Evolutionary conservation across 2,888 invertebrate genomes (phyloP).

Genomic region (Bombylius major): DNA sequence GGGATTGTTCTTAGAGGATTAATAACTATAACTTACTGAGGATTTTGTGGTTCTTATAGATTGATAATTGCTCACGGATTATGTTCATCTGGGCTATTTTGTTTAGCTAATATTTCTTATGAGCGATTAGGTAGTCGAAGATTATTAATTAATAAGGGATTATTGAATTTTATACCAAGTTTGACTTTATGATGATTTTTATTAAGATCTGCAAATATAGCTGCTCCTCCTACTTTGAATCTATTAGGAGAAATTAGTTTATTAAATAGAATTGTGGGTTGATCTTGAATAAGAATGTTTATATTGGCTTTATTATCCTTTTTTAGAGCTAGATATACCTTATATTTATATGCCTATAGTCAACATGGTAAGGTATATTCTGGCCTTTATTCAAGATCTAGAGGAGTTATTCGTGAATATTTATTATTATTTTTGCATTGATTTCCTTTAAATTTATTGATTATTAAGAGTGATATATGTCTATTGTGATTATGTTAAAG

Average conservation of each 20-base stretch:
- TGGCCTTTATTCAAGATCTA: conserved; percentile 40
- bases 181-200: conserved; percentile 53
- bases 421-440: conserved; percentile 49
- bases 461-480: conserved; percentile 43
- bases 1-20: conserved; percentile 46
- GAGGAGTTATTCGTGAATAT: conserved; percentile 42
- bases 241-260: conserved; percentile 50
- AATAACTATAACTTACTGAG: conserved; percentile 44
- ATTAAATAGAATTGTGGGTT: conserved; percentile 45
- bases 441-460: conserved; percentile 48
- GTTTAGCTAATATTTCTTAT: conserved; percentile 52
- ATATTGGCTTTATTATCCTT: conserved; percentile 46
- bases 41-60: conserved; percentile 40
- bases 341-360: conserved; percentile 49
- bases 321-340: conserved; percentile 53
- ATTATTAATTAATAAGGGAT: conserved; percentile 48
- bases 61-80: conserved; percentile 54
- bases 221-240: conserved; percentile 54
- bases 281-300: conserved; percentile 39
- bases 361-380: conserved; percentile 47
- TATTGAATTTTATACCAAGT: conserved; percentile 46
- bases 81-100: conserved; percentile 53
- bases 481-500: conserved; percentile 45
- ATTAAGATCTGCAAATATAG: conserved; percentile 49
- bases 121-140: conserved; percentile 48